Evolutionary conservation across 2,888 invertebrate species (phyloP).

Genomic region (Tortrix viridana): DNA sequence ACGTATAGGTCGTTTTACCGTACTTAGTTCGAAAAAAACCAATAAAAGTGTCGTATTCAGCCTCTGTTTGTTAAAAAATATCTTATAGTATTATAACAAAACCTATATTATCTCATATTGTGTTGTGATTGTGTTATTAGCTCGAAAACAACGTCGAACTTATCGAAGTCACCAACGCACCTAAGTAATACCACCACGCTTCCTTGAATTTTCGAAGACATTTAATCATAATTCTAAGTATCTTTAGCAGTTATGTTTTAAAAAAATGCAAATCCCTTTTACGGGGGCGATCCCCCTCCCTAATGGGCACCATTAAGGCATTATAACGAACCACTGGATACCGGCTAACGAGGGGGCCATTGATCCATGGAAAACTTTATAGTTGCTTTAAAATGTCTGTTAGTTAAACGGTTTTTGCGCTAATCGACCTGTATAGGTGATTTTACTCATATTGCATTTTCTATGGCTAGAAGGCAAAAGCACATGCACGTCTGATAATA

Average conservation of each 20-base stretch:
- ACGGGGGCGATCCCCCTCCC: conserved; percentile 25
- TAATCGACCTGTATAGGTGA: too few species aligned
- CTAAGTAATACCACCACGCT: conserved; percentile 25
- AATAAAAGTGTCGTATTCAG: too few species aligned
- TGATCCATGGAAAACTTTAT: conserved; percentile 13
- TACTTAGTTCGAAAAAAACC: too few species aligned
- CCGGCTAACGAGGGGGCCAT: conserved; percentile 31
- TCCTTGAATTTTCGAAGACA: conserved; percentile 32
- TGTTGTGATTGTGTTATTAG: too few species aligned
- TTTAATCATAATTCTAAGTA: conserved; percentile 35
- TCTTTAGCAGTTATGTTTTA: conserved; percentile 33
- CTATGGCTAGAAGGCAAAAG: too few species aligned
- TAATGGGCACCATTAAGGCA: conserved; percentile 34
- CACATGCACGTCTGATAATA: too few species aligned
- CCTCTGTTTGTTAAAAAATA: too few species aligned
- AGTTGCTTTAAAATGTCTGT: neutral
- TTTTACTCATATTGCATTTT: too few species aligned
- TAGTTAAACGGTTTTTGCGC: too few species aligned
- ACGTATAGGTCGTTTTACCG: too few species aligned
- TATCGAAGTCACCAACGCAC: conserved; percentile 4
- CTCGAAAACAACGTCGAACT: conserved; percentile 7
- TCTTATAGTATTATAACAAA: too few species aligned
- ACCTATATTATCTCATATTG: too few species aligned
- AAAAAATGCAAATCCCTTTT: conserved; percentile 34
- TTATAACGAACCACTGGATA: conserved; percentile 33